These are phyloP conservation scores for Tetanocera ferruginea DNA, from an alignment of 2,888 invertebrate genomes.

Conservation along the genomic window DNA sequence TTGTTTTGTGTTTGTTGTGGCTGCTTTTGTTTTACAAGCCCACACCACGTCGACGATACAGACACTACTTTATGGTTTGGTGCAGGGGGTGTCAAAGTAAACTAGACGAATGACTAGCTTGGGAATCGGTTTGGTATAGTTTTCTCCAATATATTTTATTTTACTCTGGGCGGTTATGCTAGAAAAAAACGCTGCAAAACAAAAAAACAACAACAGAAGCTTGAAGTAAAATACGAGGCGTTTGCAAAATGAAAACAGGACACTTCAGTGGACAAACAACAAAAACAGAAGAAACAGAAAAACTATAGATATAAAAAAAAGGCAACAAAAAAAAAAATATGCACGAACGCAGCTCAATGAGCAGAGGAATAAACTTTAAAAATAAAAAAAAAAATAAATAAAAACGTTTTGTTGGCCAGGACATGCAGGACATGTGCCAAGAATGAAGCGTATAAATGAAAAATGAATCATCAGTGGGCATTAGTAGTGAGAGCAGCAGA, in stretches of 20 bases:
- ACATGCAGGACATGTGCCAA: slow-evolving; percentile 36
- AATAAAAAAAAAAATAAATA: background rate
- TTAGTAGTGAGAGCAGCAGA: background rate
- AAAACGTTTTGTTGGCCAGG: slow-evolving; percentile 19
- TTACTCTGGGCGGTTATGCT: background rate
- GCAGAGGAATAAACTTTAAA: background rate
- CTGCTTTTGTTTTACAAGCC: background rate
- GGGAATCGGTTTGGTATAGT: slow-evolving; percentile 9
- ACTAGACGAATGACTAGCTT: slow-evolving; percentile 3
- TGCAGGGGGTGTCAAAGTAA: background rate
- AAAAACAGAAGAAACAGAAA: background rate
- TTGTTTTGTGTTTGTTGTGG: background rate
- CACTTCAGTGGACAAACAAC: slow-evolving; percentile 19
- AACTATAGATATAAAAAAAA: background rate
- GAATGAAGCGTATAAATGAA: slow-evolving; percentile 37
- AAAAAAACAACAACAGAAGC: background rate
- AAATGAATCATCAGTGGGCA: slow-evolving; percentile 38
- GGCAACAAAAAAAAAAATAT: background rate
- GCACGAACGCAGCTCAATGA: background rate
- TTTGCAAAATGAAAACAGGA: slow-evolving; percentile 33
- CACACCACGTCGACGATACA: background rate
- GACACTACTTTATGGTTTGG: background rate
- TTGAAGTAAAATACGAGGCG: slow-evolving; percentile 2
- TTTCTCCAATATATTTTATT: background rate
- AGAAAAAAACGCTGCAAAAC: background rate